A percentile compares a stretch with the other conserved stretches of the same genome.
These are phyloP conservation scores for Plodia interpunctella DNA, from an alignment of 1,140 invertebrate genomes.

Conservation along the genomic window DNA sequence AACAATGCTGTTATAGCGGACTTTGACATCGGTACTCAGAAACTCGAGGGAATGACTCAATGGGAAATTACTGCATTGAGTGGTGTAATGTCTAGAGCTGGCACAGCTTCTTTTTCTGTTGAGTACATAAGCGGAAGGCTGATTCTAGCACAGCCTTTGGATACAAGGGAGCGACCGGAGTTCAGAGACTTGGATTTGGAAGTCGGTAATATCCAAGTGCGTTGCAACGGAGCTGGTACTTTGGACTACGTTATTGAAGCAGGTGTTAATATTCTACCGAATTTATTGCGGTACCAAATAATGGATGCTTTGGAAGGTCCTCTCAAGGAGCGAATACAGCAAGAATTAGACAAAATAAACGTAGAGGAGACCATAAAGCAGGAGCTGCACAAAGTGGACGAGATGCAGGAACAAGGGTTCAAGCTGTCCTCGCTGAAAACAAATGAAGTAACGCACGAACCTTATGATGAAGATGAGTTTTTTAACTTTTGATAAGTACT, in stretches of 20 bases:
- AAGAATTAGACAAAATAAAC: conserved; percentile 83
- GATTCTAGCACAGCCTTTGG: conserved; percentile 84
- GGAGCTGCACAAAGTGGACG: conserved; percentile 81
- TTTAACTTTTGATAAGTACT: conserved; percentile 51
- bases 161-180: conserved; percentile 83
- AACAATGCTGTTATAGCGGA: conserved; percentile 83
- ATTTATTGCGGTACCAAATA: conserved; percentile 89
- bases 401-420: conserved; percentile 72
- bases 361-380: conserved; percentile 84
- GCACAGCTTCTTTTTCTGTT: conserved; percentile 84
- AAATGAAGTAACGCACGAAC: conserved; percentile 27
- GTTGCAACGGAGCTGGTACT: conserved; percentile 87
- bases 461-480: conserved; percentile 68
- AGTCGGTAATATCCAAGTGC: conserved; percentile 88
- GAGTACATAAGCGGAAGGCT: conserved; percentile 84
- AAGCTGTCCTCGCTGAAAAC: conserved; percentile 55
- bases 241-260: conserved; percentile 89
- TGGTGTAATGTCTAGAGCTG: conserved; percentile 83
- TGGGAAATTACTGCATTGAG: conserved; percentile 85
- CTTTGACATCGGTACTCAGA: conserved; percentile 87
- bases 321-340: conserved; percentile 82
- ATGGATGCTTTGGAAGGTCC: conserved; percentile 88
- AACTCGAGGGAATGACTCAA: conserved; percentile 84
- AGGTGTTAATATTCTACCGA: conserved; percentile 86
- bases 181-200: conserved; percentile 86